Base-by-base conservation (phyloP, 2,888 invertebrate species). In the Stenodera caucasica region DNA sequence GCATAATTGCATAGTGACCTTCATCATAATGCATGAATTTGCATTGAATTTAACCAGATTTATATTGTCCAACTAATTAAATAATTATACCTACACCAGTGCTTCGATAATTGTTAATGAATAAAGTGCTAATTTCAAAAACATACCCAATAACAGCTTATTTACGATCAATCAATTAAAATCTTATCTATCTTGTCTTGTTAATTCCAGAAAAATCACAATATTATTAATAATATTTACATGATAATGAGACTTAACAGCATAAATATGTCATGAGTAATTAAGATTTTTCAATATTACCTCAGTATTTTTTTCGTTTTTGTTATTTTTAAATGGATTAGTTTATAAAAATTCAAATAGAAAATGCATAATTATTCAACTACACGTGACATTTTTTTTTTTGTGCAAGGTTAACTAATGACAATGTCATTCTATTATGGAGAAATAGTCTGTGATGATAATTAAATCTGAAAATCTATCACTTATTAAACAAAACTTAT, bases 41-140 rank as follows among this genome's bases (percentile, higher is more conserved):
- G 11, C 40, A 45, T 45, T 21, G 11, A 21, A 18, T 21, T 6
- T 45, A 45, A 21, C 12, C 12, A 45, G 12, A 45, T 23, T 23
- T 12, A 45, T 21, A 45, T 21, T 45, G 23, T 45, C 45, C 26
- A 26, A 26, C 26, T 45, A 45, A 23, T 23, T 45, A 23, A 21
- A 23, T 45, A 45, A 23, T 23, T n/a, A 23, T 23, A 5, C 9
- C 9, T 30, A 21, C 45, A 45, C 12, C 21, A 3, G 7, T 21
- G 18, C 18, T 12, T 40, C 45, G 11, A 21, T 45, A 45, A 45
- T 21, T 21, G 11, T n/a, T n/a, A n/a, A n/a, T n/a, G n/a, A 23
- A 23, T 45, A 45, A 45, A 45, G 45, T 45, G 23, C n/a, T 45
- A 45, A 45, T 45, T 45, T 45, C 6, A 45, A 40, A 18, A 40